phyloP scores from a whole-genome alignment of 1,140 invertebrate genomes.

The Pteromalus puparum region DNA sequence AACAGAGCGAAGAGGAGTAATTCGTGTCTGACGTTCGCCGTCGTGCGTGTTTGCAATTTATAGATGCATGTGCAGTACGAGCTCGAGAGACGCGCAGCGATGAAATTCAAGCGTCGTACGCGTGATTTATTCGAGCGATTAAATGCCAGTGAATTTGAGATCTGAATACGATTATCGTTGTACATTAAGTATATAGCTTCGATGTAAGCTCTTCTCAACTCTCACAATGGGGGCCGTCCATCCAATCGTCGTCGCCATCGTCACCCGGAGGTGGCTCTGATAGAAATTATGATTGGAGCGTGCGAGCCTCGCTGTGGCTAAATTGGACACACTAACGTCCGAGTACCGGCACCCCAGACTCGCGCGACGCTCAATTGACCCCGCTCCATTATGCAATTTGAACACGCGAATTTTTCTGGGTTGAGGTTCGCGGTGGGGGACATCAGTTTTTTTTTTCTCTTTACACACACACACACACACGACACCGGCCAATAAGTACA shows the following conservation, averaged over 20 bases:
- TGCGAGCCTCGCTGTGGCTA: conserved; percentile 52
- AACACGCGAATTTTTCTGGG: conserved; percentile 24
- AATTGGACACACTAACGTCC: not conserved
- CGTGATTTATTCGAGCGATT: not conserved
- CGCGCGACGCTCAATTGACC: conserved; percentile 24
- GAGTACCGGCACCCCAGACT: no score
- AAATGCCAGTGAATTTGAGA: not conserved
- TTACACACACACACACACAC: not conserved
- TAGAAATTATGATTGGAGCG: conserved; percentile 75
- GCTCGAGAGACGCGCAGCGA: not conserved
- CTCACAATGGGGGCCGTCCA: conserved; percentile 69
- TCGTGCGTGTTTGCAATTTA: conserved; percentile 48
- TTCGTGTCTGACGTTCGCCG: conserved; percentile 51
- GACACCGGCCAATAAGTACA: not conserved
- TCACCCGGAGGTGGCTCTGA: conserved; percentile 75
- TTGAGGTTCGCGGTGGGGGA: not conserved
- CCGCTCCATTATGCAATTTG: conserved; percentile 48
- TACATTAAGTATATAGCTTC: conserved; percentile 14
- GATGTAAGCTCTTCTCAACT: conserved; percentile 40
- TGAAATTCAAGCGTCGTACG: not conserved
- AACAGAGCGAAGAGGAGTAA: conserved; percentile 39
- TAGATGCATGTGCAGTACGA: not conserved
- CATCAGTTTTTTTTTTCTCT: not conserved
- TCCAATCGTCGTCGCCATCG: conserved; percentile 70
- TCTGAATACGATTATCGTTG: not conserved